Conservation (phyloP, 2,797 vertebrate genomes). For the Rhadinocentrus ornatus region DNA sequence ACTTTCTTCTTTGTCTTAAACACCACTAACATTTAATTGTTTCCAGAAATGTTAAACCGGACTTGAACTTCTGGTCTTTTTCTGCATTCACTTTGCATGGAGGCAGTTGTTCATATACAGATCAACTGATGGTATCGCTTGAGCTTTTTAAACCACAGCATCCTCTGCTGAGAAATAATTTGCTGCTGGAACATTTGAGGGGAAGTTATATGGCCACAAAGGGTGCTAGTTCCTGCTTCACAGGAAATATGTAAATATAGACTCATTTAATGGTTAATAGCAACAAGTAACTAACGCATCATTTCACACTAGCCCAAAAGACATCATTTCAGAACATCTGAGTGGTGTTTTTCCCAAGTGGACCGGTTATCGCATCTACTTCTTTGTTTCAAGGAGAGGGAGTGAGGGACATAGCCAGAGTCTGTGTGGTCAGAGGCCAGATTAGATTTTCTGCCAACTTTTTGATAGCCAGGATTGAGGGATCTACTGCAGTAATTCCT, state of each 20-base stretch:
- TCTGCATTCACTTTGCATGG: background rate
- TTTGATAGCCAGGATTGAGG: slow-evolving; percentile 24
- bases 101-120: slow-evolving; percentile 8
- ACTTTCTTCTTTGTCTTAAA: slow-evolving; percentile 6
- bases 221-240: slow-evolving; percentile 12
- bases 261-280: slow-evolving; percentile 4
- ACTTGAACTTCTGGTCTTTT: background rate
- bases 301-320: background rate
- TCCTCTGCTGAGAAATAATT: slow-evolving; percentile 11
- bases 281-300: background rate
- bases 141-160: slow-evolving; percentile 3
- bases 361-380: background rate
- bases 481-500: background rate
- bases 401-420: background rate
- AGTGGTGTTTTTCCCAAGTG: background rate
- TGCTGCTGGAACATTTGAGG: background rate
- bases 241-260: too few species aligned
- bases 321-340: background rate
- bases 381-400: background rate
- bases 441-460: slow-evolving; percentile 8
- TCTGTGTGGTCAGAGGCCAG: background rate
- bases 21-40: slow-evolving; percentile 5
- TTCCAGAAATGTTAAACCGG: slow-evolving; percentile 3
- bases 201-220: slow-evolving; percentile 5
- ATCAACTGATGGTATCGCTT: background rate